phyloP scores from a whole-genome alignment of 2,113 vertebrate species.

The Oophaga pumilio region DNA sequence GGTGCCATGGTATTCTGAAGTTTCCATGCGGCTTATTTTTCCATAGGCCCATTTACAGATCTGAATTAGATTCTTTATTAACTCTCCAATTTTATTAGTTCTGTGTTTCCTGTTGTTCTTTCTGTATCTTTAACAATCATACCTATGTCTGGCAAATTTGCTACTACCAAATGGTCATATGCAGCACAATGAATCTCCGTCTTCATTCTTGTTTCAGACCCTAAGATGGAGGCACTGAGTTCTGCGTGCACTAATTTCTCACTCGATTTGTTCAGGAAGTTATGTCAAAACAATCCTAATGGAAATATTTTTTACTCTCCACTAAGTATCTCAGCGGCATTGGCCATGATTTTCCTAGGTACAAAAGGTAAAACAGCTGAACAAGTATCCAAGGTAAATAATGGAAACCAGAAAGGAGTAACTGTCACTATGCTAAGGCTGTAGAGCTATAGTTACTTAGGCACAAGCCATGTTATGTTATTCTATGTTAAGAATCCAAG shows the following conservation, averaged over 20 bases:
- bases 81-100: no score
- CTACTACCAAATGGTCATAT: background rate
- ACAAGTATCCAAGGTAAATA: slow-evolving; percentile 72
- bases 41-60: no score
- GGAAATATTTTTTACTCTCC: slow-evolving; percentile 76
- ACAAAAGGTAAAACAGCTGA: slow-evolving; percentile 65
- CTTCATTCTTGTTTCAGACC: slow-evolving; percentile 61
- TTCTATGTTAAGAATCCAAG: background rate
- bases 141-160: no score
- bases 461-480: background rate
- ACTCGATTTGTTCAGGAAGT: slow-evolving; percentile 65
- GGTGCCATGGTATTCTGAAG: no score
- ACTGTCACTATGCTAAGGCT: no score
- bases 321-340: slow-evolving; percentile 67
- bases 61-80: no score
- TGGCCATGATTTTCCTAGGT: slow-evolving; percentile 73
- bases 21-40: no score
- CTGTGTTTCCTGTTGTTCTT: no score
- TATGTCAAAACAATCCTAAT: slow-evolving; percentile 61
- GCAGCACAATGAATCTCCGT: background rate
- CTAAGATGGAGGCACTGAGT: slow-evolving; percentile 69
- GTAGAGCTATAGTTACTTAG: no score
- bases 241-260: slow-evolving; percentile 68
- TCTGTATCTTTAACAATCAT: no score
- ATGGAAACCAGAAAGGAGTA: no score